Conservation (phyloP, 2,113 vertebrate genomes). For the Emydura subglobosa region DNA sequence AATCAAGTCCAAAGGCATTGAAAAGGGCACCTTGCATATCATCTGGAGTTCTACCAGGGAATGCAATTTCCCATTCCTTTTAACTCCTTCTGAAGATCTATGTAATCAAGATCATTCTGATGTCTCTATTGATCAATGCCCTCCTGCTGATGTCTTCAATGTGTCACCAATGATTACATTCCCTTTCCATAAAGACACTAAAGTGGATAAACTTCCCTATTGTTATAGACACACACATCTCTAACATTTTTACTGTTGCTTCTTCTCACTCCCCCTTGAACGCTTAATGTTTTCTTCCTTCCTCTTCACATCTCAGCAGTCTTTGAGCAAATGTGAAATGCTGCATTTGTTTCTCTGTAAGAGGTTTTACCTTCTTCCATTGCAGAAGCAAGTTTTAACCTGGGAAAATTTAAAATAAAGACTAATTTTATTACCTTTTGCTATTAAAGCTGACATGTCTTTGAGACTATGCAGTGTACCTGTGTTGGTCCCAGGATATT, state of each 20-base stretch:
- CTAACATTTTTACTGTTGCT: neutral
- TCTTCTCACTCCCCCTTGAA: neutral
- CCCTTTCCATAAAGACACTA: neutral
- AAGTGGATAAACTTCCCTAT: neutral
- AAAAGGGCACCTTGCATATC: neutral
- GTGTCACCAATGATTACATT: neutral
- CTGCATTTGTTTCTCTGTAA: neutral
- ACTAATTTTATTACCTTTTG: neutral
- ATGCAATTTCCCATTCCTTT: neutral
- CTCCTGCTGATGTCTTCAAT: neutral
- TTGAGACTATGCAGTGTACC: neutral
- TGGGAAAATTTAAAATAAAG: neutral
- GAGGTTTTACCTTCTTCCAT: neutral
- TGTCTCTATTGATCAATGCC: conserved; percentile 2
- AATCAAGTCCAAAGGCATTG: neutral
- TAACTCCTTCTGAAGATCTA: neutral
- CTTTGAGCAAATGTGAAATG: neutral
- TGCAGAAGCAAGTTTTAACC: neutral
- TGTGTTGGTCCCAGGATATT: neutral
- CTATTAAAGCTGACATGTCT: neutral
- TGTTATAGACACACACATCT: neutral
- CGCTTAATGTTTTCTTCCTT: neutral
- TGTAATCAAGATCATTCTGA: rapidly evolving
- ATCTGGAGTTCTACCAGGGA: neutral
- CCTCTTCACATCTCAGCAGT: conserved; percentile 15